Percentiles rank a stretch among this genome's conserved stretches.
Conservation (phyloP, 2,113 vertebrate genomes). For the Otis tarda region DNA sequence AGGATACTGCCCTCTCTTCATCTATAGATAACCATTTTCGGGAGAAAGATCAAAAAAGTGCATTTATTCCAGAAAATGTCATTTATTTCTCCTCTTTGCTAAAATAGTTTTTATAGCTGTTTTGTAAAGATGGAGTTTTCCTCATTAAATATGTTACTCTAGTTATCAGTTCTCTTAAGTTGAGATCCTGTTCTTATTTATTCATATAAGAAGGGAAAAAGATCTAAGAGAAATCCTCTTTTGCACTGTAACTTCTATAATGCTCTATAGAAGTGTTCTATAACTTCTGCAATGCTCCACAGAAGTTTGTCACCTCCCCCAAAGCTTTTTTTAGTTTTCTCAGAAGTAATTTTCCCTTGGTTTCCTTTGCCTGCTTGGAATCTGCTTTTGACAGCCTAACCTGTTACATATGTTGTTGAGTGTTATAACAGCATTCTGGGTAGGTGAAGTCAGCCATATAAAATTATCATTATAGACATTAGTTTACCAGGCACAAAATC, state of each 20-base stretch:
- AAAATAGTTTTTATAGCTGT: background rate
- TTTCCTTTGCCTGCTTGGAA: background rate
- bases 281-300: background rate
- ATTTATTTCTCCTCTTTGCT: background rate
- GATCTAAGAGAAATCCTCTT: background rate
- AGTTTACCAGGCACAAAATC: background rate
- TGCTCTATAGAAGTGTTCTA: background rate
- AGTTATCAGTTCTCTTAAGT: background rate
- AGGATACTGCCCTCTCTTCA: background rate
- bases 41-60: background rate
- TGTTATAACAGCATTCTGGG: background rate
- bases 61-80: background rate
- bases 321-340: background rate
- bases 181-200: background rate
- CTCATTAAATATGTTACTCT: background rate
- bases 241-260: background rate
- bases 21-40: background rate
- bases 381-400: background rate
- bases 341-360: background rate
- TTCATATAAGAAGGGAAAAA: background rate
- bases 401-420: background rate
- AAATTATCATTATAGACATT: background rate
- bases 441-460: background rate
- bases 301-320: background rate
- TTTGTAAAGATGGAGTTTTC: background rate